phyloP scores from a whole-genome alignment of 2,797 vertebrate species.

The Labeo calbasu region DNA sequence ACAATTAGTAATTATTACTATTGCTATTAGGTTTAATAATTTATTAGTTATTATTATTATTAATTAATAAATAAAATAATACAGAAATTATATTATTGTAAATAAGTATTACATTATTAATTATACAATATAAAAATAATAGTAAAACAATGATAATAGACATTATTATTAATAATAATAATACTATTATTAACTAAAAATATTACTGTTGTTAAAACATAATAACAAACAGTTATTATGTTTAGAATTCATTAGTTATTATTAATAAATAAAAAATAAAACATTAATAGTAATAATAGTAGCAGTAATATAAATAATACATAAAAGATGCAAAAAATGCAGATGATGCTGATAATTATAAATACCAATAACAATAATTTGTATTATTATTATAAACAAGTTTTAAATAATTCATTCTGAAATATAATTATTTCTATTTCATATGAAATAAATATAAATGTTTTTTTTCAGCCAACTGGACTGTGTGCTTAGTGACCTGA shows the following conservation, averaged over 20 bases:
- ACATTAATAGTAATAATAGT: neutral
- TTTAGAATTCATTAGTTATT: neutral
- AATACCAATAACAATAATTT: neutral
- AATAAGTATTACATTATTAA: too few species aligned
- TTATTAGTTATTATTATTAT: neutral
- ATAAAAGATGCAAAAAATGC: neutral
- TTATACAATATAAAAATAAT: too few species aligned
- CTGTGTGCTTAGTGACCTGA: conserved; percentile 90
- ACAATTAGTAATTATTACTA: neutral
- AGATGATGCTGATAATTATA: neutral
- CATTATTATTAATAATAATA: too few species aligned
- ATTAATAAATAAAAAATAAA: neutral
- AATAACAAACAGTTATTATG: too few species aligned
- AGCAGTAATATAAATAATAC: neutral
- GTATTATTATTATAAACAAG: neutral
- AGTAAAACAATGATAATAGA: too few species aligned
- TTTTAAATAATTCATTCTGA: neutral
- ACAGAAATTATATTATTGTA: too few species aligned
- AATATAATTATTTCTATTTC: too few species aligned
- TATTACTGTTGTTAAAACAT: too few species aligned
- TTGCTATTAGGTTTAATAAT: neutral
- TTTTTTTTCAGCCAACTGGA: conserved; percentile 79
- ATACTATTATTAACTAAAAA: too few species aligned
- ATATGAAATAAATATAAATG: too few species aligned
- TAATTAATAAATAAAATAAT: neutral